Conservation (phyloP, 2,888 invertebrate species). For the Hypena proboscidalis region DNA sequence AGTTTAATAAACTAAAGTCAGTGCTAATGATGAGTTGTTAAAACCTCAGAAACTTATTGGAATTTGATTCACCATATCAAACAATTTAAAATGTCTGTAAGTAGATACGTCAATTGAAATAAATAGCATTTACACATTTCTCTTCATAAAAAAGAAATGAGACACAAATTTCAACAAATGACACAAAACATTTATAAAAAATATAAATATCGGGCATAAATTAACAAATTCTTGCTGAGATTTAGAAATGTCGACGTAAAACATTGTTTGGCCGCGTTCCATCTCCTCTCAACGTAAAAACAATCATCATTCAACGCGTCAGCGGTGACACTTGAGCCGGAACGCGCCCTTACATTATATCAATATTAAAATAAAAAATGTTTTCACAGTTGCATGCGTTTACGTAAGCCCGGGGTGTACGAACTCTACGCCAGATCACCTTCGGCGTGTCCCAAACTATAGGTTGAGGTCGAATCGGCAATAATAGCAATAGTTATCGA, state of each 20-base stretch:
- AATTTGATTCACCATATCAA: no score
- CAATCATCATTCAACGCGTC: conserved; percentile 38
- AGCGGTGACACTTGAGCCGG: conserved; percentile 33
- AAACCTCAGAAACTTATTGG: no score
- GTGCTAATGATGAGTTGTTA: no score
- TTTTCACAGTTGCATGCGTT: conserved; percentile 74
- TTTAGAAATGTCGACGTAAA: conserved; percentile 25
- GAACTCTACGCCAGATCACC: conserved; percentile 74
- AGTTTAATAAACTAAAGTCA: no score
- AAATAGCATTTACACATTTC: neutral
- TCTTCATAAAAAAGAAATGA: neutral
- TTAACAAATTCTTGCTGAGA: conserved; percentile 26
- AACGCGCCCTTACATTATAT: conserved; percentile 49
- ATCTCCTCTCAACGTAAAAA: conserved; percentile 36
- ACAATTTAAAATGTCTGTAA: no score
- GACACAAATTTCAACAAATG: conserved; percentile 2
- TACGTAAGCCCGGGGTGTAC: conserved; percentile 76
- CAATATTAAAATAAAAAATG: conserved; percentile 56
- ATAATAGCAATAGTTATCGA: conserved; percentile 79
- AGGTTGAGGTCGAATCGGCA: conserved; percentile 75
- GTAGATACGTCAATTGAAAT: no score
- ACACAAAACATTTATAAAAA: conserved; percentile 1
- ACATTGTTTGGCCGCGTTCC: conserved; percentile 37
- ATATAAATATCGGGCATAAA: conserved; percentile 10
- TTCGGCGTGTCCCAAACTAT: conserved; percentile 77